Evolutionary conservation across 1,140 invertebrate genomes (phyloP).

Genomic region (Teleogryllus occipitalis): DNA sequence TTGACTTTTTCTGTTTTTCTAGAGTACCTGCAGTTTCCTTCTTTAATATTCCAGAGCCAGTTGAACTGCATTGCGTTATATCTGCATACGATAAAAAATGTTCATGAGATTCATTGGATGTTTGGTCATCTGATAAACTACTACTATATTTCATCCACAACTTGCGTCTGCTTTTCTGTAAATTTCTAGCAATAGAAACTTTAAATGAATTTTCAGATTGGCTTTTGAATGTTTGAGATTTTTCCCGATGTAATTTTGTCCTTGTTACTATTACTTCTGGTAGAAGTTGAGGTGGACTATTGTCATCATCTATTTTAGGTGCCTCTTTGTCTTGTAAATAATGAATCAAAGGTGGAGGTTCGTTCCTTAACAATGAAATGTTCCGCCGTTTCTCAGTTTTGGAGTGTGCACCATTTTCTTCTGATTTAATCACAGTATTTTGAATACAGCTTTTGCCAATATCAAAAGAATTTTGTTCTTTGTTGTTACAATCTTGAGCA

Average conservation of each 20-base stretch:
- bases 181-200: not conserved
- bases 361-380: not conserved
- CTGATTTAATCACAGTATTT: too few species aligned
- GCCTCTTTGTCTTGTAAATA: not conserved
- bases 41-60: not conserved
- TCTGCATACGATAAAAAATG: not conserved
- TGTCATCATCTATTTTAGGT: not conserved
- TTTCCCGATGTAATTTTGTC: not conserved
- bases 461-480: too few species aligned
- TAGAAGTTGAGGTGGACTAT: not conserved
- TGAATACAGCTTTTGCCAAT: too few species aligned
- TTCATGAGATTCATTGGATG: not conserved
- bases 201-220: not conserved
- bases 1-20: not conserved
- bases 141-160: not conserved
- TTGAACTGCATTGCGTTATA: not conserved
- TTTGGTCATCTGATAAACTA: not conserved
- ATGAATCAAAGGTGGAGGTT: not conserved
- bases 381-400: not conserved
- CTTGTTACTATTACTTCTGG: not conserved
- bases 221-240: not conserved
- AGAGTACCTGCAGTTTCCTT: not conserved
- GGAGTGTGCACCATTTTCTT: too few species aligned
- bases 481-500: too few species aligned
- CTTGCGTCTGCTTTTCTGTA: not conserved